Base-by-base conservation (phyloP, 2,113 vertebrate genomes). In the Egretta garzetta region DNA sequence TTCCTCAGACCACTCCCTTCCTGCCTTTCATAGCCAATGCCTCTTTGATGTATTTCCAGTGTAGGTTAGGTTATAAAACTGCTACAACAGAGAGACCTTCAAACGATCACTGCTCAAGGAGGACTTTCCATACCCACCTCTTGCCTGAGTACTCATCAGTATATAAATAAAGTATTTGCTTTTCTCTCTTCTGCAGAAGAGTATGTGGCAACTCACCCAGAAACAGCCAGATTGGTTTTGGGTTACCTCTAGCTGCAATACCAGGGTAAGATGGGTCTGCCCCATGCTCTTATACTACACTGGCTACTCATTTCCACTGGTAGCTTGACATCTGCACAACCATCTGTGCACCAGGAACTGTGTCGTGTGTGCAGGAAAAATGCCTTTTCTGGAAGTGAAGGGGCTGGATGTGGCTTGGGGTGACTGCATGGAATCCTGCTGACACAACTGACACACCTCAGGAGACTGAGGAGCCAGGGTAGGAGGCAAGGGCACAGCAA, bases 1-100 rank as follows among this genome's bases (percentile, higher is more conserved):
- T 93, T 96, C 94, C 92, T 90, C 64, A 75, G 88, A 84, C 68
- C 92, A 56, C 95, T 97, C 96, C 96, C 82, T 97, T 97, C 97
- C 95, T 96, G 90, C 75, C 43, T 95, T 97, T 93, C 94, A 86
- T 86, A 83, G 83, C 80, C 88, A 88, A 72, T 47, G 72, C 5
- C 27, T 84, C 91, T 97, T 94, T 95, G 96, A 95, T 87, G 72
- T 88, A 43, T 80, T 97, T 96, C 86, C 83, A 95, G 30, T 27
- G 22, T 67, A 93, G 88, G 76, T 92, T 74, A 52, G 71, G 33
- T 73, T 68, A 43, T 80, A 81, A 92, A 95, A 92, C 70, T 87
- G 59, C 88, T 47, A 21, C 30, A 66, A 35, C 35, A 81, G 76
- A 83, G 50, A 92, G 59, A 82, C 79, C 62, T 32, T 80, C 8